Evolutionary conservation across 2,113 vertebrate genomes (phyloP), one percentile per base, ranked within the genome.

Genomic region (Microtus ochrogaster): DNA sequence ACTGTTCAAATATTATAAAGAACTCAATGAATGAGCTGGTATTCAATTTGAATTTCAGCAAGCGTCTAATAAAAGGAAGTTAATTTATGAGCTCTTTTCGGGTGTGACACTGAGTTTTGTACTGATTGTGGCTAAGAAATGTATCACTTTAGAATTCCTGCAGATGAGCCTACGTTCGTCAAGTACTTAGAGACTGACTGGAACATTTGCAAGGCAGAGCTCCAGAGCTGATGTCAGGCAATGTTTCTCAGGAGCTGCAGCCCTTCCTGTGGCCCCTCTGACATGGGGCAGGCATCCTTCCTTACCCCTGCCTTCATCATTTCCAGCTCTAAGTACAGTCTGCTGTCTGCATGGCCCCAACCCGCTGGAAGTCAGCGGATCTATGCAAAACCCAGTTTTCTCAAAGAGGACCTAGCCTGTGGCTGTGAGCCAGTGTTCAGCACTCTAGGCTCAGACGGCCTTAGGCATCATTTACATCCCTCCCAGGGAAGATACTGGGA

Each of bases 11-110:
- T 85, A 74, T 88, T 88, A 49, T 66, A 96, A 95, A 87, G 84
- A 81, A 94, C 94, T 96, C 49, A 19, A 3, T 97, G 96, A 95
- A 72, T 96, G 90, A 96, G 85, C 78, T 88, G 87, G 70, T 83
- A 94, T 87, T 74, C 81, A 44, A 90, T 96, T 87, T 97, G 86
- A 61, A 16, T 96, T 96, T 96, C 70, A 91, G 36, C 89, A 91
- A 68, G 81, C 96, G 70, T 82, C 68, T 89, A 92, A 87, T 97
- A 73, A 94, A 97, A 95, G 95, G 77, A 92, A 90, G 28, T 39
- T 58, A 90, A 79, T 82, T 65, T 58, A 70, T 92, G 86, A 70
- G 70, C 79, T 96, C 63, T 22, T 7, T 47, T 65, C 63, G 78
- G 83, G 74, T 84, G 26, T 93, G 74, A 81, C 68, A 73, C 68